Percentiles rank a stretch among this genome's conserved stretches.
Evolutionary conservation across 2,113 vertebrate genomes (phyloP).

Genomic region (Petrocephalus microphthalmus): DNA sequence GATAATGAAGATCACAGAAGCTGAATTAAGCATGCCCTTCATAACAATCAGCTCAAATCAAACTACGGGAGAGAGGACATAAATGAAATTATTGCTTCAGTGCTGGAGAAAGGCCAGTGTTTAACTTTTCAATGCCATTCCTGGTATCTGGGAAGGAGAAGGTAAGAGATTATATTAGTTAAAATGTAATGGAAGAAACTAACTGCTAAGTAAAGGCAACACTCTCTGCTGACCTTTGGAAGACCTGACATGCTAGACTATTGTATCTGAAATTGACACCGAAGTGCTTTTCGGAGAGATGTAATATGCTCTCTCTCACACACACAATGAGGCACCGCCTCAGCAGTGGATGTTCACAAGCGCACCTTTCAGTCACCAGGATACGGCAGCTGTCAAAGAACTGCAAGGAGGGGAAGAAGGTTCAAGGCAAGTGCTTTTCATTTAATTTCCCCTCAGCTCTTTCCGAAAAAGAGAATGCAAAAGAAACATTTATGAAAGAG

Average conservation of each 20-base stretch:
- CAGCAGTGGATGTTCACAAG: background rate
- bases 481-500: background rate
- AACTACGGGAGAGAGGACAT: background rate
- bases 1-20: background rate
- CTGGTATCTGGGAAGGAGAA: background rate
- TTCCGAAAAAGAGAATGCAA: background rate
- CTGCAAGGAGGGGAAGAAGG: background rate
- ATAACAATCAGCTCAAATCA: background rate
- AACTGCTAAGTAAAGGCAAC: background rate
- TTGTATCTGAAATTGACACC: constrained; percentile 2
- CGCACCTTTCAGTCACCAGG: background rate
- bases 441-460: background rate
- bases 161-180: background rate
- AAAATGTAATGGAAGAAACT: background rate
- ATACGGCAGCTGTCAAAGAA: background rate
- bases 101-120: background rate
- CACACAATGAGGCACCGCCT: background rate
- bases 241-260: background rate
- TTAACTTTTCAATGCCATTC: background rate
- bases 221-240: background rate
- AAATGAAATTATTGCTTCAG: background rate
- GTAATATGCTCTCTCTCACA: background rate
- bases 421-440: background rate
- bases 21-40: background rate
- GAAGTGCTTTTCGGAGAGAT: background rate